A percentile compares a stretch with the other conserved stretches of the same genome.
Evolutionary conservation across 2,113 vertebrate genomes (phyloP).

Genomic region (Myotis yumanensis): DNA sequence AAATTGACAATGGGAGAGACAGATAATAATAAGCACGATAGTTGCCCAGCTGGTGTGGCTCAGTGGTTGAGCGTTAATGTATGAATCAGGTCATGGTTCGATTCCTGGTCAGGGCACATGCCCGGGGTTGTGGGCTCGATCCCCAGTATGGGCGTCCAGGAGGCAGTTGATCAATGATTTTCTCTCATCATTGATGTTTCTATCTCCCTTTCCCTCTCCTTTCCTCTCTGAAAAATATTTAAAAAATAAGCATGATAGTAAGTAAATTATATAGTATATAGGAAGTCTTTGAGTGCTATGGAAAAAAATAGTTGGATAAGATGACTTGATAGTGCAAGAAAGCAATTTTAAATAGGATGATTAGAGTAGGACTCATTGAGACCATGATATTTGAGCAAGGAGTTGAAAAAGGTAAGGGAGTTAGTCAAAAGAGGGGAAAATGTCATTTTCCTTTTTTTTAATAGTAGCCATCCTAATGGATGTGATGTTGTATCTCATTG

Average conservation of each 20-base stretch:
- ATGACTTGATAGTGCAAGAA: background rate
- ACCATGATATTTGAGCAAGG: background rate
- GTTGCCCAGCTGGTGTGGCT: no score
- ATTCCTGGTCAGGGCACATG: no score
- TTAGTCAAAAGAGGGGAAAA: background rate
- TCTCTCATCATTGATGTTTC: no score
- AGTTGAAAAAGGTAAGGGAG: background rate
- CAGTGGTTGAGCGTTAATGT: no score
- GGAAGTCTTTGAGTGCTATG: background rate
- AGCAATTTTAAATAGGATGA: slow-evolving; percentile 5
- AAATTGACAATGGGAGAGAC: background rate
- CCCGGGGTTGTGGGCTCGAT: no score
- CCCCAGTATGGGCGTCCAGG: no score
- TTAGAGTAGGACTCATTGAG: background rate
- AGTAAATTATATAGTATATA: slow-evolving; percentile 10
- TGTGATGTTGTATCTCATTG: background rate
- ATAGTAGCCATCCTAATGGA: background rate
- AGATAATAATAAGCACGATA: background rate
- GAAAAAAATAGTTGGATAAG: background rate
- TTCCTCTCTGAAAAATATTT: no score
- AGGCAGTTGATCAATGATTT: no score
- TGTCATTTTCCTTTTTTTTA: background rate
- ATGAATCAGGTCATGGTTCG: no score
- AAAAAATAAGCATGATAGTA: background rate
- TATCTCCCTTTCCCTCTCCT: no score